Base-by-base conservation (phyloP, 2,113 vertebrate species). In the Phyllopteryx taeniolatus region DNA sequence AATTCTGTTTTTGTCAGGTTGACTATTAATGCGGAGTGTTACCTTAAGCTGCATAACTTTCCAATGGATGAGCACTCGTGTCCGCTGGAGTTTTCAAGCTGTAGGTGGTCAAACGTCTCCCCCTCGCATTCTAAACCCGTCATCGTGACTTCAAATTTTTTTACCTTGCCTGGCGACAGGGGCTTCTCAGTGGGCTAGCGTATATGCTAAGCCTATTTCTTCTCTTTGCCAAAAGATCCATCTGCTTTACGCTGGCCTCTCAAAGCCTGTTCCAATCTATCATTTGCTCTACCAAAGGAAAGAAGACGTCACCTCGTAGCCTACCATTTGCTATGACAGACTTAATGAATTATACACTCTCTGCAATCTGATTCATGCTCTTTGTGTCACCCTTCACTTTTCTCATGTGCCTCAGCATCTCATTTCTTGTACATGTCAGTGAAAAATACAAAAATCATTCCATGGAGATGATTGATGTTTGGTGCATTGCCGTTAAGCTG, bases 21-120 rank as follows among this genome's bases (percentile, higher is more conserved):
- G 93, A 98, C 97, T 89, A 98, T 98, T 93, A 98, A 98, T 93
- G 97, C 96, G 90, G 96, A 98, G 92, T 98, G 97, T 88, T 98
- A 98, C 85, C 96, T 98, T 93, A 97, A 98, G 91, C 96, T 98
- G 92, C 96, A 98, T 93, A 98, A 98, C 91, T 98, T 98, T 93
- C 96, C 96, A 76, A 98, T 98, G 97, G 97, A 98, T 92, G 95
- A 97, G 76, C 96, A 98, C 86, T 98, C 97, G 77, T 98, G 97
- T 87, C 97, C 97, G 44, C 91, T 98, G 93, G 97, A 98, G 88
- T 98, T 98, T 94, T 98, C 97, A 74, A 98, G 97, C 94, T 98
- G 97, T 98, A 97, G 88, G 97, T 98, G 85, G 90, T 91, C 72
- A 19, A 76, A 84, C 44, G 63, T 71, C 27, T 83, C 54, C 75